These are phyloP conservation scores for Carlito syrichta DNA, from an alignment of 2,113 vertebrate species.

Conservation along the genomic window DNA sequence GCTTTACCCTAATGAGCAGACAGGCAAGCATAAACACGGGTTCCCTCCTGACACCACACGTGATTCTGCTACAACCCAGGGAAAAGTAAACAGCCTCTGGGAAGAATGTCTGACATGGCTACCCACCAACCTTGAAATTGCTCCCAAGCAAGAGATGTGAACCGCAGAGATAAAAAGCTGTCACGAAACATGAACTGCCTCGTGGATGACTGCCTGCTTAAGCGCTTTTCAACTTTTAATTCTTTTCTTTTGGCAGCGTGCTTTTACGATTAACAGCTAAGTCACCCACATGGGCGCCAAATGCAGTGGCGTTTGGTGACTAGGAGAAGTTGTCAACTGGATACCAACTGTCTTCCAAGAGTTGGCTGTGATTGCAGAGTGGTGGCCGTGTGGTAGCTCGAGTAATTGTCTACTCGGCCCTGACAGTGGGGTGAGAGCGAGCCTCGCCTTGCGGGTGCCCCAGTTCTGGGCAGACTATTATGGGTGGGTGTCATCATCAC, in stretches of 20 bases:
- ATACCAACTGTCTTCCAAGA: rapidly evolving
- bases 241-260: background rate
- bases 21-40: background rate
- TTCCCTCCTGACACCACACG: rapidly evolving
- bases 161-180: constrained; percentile 35
- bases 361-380: background rate
- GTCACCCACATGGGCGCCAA: background rate
- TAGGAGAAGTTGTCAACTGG: background rate
- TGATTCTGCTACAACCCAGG: background rate
- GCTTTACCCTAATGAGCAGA: background rate
- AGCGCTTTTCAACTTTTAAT: background rate
- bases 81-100: background rate
- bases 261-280: background rate
- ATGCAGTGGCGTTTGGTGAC: background rate
- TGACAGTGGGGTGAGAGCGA: background rate
- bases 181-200: background rate
- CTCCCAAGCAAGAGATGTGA: background rate
- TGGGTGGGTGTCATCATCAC: rapidly evolving
- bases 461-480: rapidly evolving
- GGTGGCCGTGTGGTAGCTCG: rapidly evolving
- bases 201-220: background rate
- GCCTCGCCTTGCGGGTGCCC: no score
- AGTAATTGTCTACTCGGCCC: rapidly evolving
- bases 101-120: background rate
- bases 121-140: constrained; percentile 50